Percentiles rank a stretch among this genome's conserved stretches.
These are phyloP conservation scores for Chrysolina haemoptera DNA, from an alignment of 2,888 invertebrate genomes.

Conservation along the genomic window DNA sequence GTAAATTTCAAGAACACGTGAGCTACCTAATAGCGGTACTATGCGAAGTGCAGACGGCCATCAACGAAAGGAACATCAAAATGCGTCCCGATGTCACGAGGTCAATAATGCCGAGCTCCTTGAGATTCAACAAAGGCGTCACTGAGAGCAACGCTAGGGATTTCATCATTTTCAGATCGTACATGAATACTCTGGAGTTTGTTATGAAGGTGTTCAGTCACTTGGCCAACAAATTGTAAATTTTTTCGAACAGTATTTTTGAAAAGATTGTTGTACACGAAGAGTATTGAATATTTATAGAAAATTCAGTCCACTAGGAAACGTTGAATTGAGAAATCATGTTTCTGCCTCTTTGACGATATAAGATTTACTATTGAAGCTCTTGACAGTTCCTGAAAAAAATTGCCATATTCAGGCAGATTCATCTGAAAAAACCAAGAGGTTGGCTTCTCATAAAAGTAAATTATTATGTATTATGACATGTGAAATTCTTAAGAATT, in stretches of 20 bases:
- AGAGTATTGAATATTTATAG: not conserved
- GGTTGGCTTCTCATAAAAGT: not conserved
- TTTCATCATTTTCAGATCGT: conserved; percentile 77
- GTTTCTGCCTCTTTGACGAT: not conserved
- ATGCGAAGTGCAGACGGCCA: conserved; percentile 78
- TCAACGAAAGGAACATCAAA: conserved; percentile 71
- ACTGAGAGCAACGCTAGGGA: conserved; percentile 73
- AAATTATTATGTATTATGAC: not conserved
- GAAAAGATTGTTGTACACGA: not conserved
- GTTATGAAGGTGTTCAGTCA: conserved; percentile 72
- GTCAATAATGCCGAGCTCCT: conserved; percentile 67
- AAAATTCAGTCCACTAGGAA: conserved; percentile 8
- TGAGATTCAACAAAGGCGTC: conserved; percentile 60
- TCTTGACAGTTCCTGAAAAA: not conserved
- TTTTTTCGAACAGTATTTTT: conserved; percentile 29
- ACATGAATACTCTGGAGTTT: conserved; percentile 76
- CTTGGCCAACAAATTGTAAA: conserved; percentile 47
- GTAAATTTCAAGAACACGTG: conserved; percentile 75
- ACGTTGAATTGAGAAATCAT: not conserved
- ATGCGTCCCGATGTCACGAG: conserved; percentile 70
- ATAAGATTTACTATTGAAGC: not conserved
- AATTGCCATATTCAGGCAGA: not conserved
- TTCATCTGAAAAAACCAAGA: not conserved
- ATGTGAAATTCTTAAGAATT: not conserved
- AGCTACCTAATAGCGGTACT: conserved; percentile 76